These are phyloP conservation scores for Hyperoplus immaculatus DNA, from an alignment of 2,797 vertebrate genomes.

Conservation along the genomic window DNA sequence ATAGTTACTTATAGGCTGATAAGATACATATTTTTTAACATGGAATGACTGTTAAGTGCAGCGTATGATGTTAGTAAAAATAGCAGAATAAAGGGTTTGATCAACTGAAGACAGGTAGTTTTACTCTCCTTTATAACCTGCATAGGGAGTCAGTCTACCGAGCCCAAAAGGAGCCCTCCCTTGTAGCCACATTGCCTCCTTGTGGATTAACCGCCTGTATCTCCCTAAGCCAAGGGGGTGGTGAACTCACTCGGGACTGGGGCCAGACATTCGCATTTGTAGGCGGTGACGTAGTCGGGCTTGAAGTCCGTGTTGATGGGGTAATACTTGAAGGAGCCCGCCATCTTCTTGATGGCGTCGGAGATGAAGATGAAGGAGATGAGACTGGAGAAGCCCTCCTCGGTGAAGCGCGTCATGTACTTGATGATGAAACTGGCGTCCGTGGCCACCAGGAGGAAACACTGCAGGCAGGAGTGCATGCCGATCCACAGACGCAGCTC, in stretches of 20 bases:
- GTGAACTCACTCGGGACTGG: constrained; percentile 92
- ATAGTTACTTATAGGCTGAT: not conserved
- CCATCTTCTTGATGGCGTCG: constrained; percentile 98
- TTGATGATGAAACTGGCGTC: constrained; percentile 98
- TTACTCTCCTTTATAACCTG: constrained; percentile 11
- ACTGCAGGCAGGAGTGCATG: constrained; percentile 96
- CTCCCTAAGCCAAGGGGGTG: constrained; percentile 54
- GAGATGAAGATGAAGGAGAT: constrained; percentile 99
- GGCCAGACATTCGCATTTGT: constrained; percentile 95
- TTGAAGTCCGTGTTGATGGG: constrained; percentile 96
- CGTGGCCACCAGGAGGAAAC: constrained; percentile 92
- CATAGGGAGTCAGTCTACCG: not conserved
- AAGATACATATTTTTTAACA: not conserved
- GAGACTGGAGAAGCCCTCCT: constrained; percentile 98
- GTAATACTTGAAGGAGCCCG: constrained; percentile 93
- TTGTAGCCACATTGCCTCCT: not conserved
- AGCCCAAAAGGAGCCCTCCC: not conserved
- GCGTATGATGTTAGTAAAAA: not conserved
- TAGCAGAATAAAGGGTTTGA: not conserved
- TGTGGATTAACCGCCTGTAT: not conserved
- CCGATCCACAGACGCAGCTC: constrained; percentile 98
- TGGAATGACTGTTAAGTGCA: not conserved
- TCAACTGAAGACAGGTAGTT: not conserved
- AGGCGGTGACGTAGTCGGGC: constrained; percentile 93
- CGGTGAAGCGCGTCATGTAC: constrained; percentile 98